A percentile compares a stretch with the other conserved stretches of the same genome.
Evolutionary conservation across 2,888 invertebrate genomes (phyloP).

Genomic region (Steinernema hermaphroditum): DNA sequence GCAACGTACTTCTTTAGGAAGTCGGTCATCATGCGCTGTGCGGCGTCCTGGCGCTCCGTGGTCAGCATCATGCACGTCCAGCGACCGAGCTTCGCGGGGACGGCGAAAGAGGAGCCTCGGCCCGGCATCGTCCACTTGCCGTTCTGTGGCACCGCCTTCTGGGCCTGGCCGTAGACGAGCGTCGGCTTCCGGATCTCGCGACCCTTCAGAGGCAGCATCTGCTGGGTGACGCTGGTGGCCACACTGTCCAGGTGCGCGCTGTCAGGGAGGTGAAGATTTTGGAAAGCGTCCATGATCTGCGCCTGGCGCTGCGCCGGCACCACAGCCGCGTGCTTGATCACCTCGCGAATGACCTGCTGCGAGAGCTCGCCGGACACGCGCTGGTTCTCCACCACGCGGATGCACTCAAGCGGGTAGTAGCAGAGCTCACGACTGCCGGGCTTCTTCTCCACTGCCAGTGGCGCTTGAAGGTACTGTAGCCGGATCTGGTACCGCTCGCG

Average conservation of each 20-base stretch:
- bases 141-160: neutral
- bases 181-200: neutral
- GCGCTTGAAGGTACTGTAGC: neutral
- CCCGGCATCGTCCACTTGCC: neutral
- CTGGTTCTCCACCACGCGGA: conserved; percentile 16
- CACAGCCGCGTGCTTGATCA: neutral
- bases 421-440: neutral
- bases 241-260: neutral
- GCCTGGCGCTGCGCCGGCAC: neutral
- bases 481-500: neutral
- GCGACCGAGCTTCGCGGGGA: neutral
- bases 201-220: neutral
- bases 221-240: neutral
- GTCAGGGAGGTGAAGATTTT: neutral
- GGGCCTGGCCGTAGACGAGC: neutral
- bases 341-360: neutral
- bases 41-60: neutral
- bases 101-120: no score
- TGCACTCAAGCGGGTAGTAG: conserved; percentile 27
- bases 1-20: conserved; percentile 32
- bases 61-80: conserved; percentile 19
- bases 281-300: neutral
- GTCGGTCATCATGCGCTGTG: neutral
- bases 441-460: conserved; percentile 5
- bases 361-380: conserved; percentile 6